Evolutionary conservation across 2,888 invertebrate genomes (phyloP).

Genomic region (Volucella inflata): DNA sequence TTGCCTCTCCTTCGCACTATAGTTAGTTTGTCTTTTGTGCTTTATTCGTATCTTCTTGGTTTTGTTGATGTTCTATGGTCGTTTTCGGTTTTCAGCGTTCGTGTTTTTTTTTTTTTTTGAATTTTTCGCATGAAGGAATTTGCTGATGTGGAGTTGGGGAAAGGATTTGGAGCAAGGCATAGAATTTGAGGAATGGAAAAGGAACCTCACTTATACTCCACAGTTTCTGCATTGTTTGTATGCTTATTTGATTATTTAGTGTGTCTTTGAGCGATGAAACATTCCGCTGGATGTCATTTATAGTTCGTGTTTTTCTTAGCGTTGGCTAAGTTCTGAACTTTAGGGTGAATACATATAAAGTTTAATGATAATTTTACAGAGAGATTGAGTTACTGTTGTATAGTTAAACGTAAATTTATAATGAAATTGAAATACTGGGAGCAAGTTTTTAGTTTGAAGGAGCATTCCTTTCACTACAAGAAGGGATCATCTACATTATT

Average conservation of each 20-base stretch:
- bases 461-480: too few species aligned
- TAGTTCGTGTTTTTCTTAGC: not conserved
- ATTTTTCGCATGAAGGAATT: constrained; percentile 55
- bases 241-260: constrained; percentile 58
- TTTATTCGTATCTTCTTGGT: constrained; percentile 23
- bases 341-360: too few species aligned
- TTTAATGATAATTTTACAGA: not conserved
- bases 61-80: constrained; percentile 49
- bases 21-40: constrained; percentile 42
- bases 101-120: constrained; percentile 49
- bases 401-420: too few species aligned
- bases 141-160: constrained; percentile 18
- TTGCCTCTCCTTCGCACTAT: constrained; percentile 10
- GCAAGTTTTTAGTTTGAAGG: too few species aligned
- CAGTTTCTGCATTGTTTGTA: constrained; percentile 44
- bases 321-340: too few species aligned
- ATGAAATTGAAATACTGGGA: too few species aligned
- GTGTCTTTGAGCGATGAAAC: constrained; percentile 33
- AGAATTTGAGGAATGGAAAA: constrained; percentile 4
- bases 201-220: constrained; percentile 30
- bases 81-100: constrained; percentile 38
- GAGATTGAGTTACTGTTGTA: too few species aligned
- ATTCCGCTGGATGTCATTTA: constrained; percentile 26
- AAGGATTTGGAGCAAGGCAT: not conserved
- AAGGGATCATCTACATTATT: too few species aligned